Evolutionary conservation across 2,113 vertebrate species (phyloP).

Genomic region (Brachyhypopomus occidentalis): DNA sequence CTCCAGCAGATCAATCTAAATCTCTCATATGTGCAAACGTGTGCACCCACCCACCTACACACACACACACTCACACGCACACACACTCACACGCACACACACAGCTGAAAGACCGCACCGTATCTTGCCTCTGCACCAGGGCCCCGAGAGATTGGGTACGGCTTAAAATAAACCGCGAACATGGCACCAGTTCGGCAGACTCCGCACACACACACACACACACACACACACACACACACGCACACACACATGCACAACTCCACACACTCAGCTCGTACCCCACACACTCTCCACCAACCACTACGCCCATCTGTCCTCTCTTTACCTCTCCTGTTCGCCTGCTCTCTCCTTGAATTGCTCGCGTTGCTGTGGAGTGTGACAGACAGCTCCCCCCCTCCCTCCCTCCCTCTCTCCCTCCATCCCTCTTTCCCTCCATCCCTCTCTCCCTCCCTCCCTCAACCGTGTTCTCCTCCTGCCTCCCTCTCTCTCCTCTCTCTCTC

Average conservation of each 20-base stretch:
- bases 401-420: conserved; percentile 22
- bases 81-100: conserved; percentile 25
- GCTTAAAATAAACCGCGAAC: conserved; percentile 52
- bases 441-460: neutral
- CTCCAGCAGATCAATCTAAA: conserved; percentile 27
- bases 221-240: conserved; percentile 9
- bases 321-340: conserved; percentile 21
- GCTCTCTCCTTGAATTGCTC: conserved; percentile 23
- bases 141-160: conserved; percentile 49
- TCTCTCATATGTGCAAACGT: conserved; percentile 1
- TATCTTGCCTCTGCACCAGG: conserved; percentile 48
- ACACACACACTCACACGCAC: conserved; percentile 27
- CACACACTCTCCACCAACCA: conserved; percentile 14
- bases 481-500: neutral
- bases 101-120: conserved; percentile 14
- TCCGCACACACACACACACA: conserved; percentile 1
- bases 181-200: conserved; percentile 31
- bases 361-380: conserved; percentile 13
- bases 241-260: conserved; percentile 4
- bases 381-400: conserved; percentile 20
- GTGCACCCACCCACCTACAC: conserved; percentile 27
- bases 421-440: conserved; percentile 15
- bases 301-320: conserved; percentile 22
- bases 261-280: conserved; percentile 30
- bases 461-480: neutral